Conservation (phyloP, 1,140 invertebrate genomes). For the Chironomus striatipennis region DNA sequence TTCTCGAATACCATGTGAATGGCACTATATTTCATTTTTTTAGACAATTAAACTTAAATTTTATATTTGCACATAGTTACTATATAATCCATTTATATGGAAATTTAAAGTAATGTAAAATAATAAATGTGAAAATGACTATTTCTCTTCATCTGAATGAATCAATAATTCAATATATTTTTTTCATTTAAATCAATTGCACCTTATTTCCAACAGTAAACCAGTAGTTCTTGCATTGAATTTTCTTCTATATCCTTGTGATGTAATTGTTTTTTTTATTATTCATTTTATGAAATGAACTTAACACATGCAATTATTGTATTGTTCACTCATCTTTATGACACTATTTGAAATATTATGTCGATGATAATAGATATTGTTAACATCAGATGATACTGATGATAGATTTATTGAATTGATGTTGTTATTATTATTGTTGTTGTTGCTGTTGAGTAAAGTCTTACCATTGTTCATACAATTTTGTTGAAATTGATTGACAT, state of each 20-base stretch:
- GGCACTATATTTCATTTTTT: no score
- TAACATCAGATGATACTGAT: conserved; percentile 5
- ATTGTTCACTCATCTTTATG: conserved; percentile 22
- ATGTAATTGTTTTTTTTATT: background rate
- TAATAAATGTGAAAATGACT: no score
- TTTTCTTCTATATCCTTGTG: conserved; percentile 3
- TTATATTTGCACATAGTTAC: no score
- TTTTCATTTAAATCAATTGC: background rate
- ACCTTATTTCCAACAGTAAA: no score
- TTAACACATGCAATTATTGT: conserved; percentile 21
- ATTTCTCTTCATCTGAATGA: no score
- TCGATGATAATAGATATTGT: conserved; percentile 22
- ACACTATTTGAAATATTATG: conserved; percentile 14
- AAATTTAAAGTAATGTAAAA: no score
- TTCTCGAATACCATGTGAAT: no score
- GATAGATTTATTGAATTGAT: conserved; percentile 1
- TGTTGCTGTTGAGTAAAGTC: conserved; percentile 27
- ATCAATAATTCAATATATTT: background rate
- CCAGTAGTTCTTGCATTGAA: background rate
- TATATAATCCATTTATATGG: no score
- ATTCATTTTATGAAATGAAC: background rate
- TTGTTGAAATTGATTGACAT: conserved; percentile 21
- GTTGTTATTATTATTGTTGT: conserved; percentile 26
- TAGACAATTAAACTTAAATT: no score
- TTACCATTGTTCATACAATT: conserved; percentile 27